Evolutionary conservation across 2,113 vertebrate species (phyloP).

Genomic region (Cyprinodon brontotheroides): DNA sequence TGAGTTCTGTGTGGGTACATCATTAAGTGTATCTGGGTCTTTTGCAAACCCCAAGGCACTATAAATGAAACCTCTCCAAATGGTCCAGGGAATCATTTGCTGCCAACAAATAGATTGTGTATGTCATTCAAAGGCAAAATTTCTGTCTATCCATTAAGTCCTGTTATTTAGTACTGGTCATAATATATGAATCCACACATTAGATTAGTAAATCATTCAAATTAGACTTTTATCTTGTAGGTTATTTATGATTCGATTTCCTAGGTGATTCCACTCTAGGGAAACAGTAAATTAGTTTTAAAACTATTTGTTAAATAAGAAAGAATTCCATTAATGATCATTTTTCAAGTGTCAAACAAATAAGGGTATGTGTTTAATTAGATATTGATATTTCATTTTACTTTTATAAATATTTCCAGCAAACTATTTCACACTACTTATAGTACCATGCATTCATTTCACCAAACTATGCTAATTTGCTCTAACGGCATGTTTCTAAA

Average conservation of each 20-base stretch:
- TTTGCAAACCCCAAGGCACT: slow-evolving; percentile 60
- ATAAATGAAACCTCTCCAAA: slow-evolving; percentile 70
- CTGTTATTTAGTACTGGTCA: slow-evolving; percentile 55
- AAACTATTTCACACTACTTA: slow-evolving; percentile 7
- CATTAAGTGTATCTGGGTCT: slow-evolving; percentile 67
- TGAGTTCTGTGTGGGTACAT: slow-evolving; percentile 55
- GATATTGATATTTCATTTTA: slow-evolving; percentile 27
- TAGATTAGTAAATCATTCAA: slow-evolving; percentile 33
- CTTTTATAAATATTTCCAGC: neutral
- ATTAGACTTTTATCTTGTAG: slow-evolving; percentile 31
- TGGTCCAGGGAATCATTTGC: slow-evolving; percentile 62
- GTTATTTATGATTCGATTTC: slow-evolving; percentile 27
- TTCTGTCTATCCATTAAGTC: slow-evolving; percentile 43
- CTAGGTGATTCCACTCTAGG: slow-evolving; percentile 8
- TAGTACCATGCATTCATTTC: neutral
- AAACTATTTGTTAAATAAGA: slow-evolving; percentile 12
- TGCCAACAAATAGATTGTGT: slow-evolving; percentile 60
- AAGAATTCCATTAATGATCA: slow-evolving; percentile 8
- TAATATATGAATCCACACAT: slow-evolving; percentile 45
- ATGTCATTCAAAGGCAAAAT: slow-evolving; percentile 50
- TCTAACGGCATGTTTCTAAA: neutral
- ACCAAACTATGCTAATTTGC: neutral
- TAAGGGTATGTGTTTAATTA: slow-evolving; percentile 11
- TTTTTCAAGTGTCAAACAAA: slow-evolving; percentile 20
- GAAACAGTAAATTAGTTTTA: slow-evolving; percentile 27